These are phyloP conservation scores for Bungarus multicinctus DNA, from an alignment of 2,113 vertebrate genomes.

Conservation along the genomic window DNA sequence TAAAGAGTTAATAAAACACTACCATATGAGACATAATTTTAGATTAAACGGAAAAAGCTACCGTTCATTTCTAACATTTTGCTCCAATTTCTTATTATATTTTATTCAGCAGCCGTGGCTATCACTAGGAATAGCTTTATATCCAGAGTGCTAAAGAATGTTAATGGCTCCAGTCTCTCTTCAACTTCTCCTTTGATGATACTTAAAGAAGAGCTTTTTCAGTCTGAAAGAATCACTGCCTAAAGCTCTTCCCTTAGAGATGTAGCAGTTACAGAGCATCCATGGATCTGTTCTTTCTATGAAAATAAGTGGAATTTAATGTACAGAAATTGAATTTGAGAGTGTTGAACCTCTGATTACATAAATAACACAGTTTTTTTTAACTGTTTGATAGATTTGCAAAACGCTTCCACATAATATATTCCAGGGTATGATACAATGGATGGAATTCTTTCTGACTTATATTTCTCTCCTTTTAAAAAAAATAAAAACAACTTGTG, in stretches of 20 bases:
- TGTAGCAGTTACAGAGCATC: background rate
- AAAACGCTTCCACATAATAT: background rate
- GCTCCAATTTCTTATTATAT: background rate
- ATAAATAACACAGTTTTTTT: background rate
- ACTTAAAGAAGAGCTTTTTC: background rate
- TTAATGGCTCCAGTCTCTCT: background rate
- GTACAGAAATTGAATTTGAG: background rate
- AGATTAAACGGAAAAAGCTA: background rate
- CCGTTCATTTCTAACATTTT: background rate
- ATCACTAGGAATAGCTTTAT: background rate
- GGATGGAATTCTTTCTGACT: background rate
- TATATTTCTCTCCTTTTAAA: background rate
- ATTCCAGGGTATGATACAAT: background rate
- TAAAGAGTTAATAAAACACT: background rate
- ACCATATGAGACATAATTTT: background rate
- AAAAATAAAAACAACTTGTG: background rate
- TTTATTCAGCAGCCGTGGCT: background rate
- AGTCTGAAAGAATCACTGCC: background rate
- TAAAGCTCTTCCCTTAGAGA: background rate
- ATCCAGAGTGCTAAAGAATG: background rate
- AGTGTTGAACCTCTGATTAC: background rate
- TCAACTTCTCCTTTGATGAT: background rate
- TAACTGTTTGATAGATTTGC: background rate
- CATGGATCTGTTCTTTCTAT: background rate
- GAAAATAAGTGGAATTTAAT: background rate